These are phyloP conservation scores for Subacronicta megacephala DNA, from an alignment of 2,888 invertebrate genomes.

Conservation along the genomic window DNA sequence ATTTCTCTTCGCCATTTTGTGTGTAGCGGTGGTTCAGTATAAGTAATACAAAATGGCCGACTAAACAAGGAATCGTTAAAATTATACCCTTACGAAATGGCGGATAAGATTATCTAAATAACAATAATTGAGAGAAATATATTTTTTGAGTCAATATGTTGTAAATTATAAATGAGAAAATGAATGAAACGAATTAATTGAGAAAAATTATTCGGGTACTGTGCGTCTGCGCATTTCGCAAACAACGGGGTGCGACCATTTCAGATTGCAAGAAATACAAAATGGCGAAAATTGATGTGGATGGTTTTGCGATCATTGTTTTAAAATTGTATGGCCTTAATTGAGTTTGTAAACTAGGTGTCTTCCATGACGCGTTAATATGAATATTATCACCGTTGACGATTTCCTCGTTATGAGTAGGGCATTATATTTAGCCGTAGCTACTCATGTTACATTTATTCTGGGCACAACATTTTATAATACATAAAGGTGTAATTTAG, in stretches of 20 bases:
- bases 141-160: slow-evolving; percentile 6
- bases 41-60: slow-evolving; percentile 36
- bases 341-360: background rate
- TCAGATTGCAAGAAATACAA: slow-evolving; percentile 12
- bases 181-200: no score
- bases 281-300: slow-evolving; percentile 15
- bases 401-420: slow-evolving; percentile 40
- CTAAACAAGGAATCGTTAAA: background rate
- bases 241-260: slow-evolving; percentile 5
- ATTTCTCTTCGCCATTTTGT: slow-evolving; percentile 41
- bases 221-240: slow-evolving; percentile 23
- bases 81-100: slow-evolving; percentile 15
- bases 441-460: slow-evolving; percentile 38
- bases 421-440: slow-evolving; percentile 43
- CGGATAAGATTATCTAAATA: background rate
- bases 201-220: background rate
- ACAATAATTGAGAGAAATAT: background rate
- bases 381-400: slow-evolving; percentile 38
- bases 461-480: slow-evolving; percentile 32
- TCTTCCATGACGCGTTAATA: slow-evolving; percentile 32
- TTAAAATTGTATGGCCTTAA: background rate
- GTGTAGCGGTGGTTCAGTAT: background rate
- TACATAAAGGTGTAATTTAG: slow-evolving; percentile 11
- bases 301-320: background rate
- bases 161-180: no score